Evolutionary conservation across 2,888 invertebrate species (phyloP).

Genomic region (Autographa gamma): DNA sequence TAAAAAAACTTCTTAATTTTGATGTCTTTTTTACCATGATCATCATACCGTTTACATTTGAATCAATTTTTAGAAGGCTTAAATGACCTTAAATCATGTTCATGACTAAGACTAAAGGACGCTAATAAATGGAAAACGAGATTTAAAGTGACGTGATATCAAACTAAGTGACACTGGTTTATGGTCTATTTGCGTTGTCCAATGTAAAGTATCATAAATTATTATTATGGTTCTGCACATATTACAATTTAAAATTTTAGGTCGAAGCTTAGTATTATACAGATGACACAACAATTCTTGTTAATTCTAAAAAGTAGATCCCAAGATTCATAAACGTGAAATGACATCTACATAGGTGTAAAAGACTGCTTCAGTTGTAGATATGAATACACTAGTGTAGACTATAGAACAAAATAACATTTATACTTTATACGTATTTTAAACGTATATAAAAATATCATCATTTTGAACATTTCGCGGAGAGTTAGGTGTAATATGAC

Average conservation of each 20-base stretch:
- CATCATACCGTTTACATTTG: not conserved
- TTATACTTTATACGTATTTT: slow-evolving; percentile 19
- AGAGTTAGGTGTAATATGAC: not conserved
- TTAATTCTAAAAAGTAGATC: not conserved
- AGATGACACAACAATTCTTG: not conserved
- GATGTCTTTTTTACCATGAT: not conserved
- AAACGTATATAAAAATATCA: not conserved
- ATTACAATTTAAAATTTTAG: not conserved
- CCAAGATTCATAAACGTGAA: not conserved
- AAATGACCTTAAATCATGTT: not conserved
- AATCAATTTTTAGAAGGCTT: not conserved
- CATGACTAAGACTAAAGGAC: not conserved
- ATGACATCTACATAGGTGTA: not conserved
- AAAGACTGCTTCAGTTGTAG: not conserved
- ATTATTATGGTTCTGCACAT: not conserved
- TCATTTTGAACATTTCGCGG: not conserved
- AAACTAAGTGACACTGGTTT: not conserved
- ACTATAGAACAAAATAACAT: slow-evolving; percentile 11
- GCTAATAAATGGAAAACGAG: too few relatives aligned
- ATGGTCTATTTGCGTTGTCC: not conserved
- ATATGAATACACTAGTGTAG: not conserved
- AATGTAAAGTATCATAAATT: not conserved
- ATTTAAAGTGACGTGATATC: too few relatives aligned
- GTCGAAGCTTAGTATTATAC: not conserved
- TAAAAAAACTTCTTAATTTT: not conserved